A percentile compares a stretch with the other conserved stretches of the same genome.
These are phyloP conservation scores for Callimorpha dominula DNA, from an alignment of 2,888 invertebrate genomes.

Conservation along the genomic window DNA sequence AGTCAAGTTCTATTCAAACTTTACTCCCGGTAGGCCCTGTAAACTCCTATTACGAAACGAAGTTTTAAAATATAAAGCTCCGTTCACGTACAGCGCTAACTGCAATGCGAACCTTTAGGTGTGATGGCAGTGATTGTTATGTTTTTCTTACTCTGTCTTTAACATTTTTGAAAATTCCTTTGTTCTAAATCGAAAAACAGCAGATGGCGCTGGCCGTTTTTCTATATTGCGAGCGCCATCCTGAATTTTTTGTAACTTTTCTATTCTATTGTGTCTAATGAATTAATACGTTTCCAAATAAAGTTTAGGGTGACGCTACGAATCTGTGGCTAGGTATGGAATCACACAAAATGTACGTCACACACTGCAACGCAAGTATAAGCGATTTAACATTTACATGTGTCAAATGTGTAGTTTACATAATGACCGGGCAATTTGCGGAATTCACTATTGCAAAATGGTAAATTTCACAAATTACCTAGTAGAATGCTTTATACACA, in stretches of 20 bases:
- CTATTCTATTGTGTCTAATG: slow-evolving; percentile 15
- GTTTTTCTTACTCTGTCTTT: slow-evolving; percentile 14
- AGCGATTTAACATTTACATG: slow-evolving; percentile 54
- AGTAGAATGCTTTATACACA: slow-evolving; percentile 56
- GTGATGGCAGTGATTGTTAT: slow-evolving; percentile 82
- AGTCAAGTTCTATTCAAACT: slow-evolving; percentile 74
- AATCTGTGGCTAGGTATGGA: slow-evolving; percentile 58
- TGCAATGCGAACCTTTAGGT: slow-evolving; percentile 52
- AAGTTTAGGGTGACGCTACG: slow-evolving; percentile 80
- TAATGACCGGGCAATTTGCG: slow-evolving; percentile 50
- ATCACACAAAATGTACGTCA: slow-evolving; percentile 55
- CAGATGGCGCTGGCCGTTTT: slow-evolving; percentile 83
- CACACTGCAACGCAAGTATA: slow-evolving; percentile 56
- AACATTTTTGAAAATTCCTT: slow-evolving; percentile 26
- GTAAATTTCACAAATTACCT: slow-evolving; percentile 52
- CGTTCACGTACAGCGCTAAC: slow-evolving; percentile 75
- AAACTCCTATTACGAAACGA: slow-evolving; percentile 55
- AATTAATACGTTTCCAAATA: slow-evolving; percentile 25
- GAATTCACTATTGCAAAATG: slow-evolving; percentile 26
- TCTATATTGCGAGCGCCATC: slow-evolving; percentile 78
- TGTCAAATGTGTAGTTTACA: slow-evolving; percentile 57
- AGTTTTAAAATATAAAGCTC: slow-evolving; percentile 45
- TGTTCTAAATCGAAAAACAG: slow-evolving; percentile 44
- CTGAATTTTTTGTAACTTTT: slow-evolving; percentile 65
- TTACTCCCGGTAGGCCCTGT: slow-evolving; percentile 57